Evolutionary conservation across 2,113 vertebrate genomes (phyloP).

Genomic region (Lepus europaeus): DNA sequence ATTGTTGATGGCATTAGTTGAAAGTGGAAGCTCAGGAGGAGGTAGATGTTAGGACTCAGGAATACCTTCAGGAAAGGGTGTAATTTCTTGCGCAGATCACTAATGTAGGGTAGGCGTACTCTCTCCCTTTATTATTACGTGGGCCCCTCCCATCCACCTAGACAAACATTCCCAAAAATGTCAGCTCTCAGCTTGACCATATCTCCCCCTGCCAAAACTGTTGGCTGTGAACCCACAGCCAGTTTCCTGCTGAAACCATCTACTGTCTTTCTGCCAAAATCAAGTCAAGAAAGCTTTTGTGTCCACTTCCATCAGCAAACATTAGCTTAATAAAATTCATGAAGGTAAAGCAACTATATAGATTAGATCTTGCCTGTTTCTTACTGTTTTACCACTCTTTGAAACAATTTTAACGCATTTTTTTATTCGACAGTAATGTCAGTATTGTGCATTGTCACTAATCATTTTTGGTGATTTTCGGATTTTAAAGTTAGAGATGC

Average conservation of each 20-base stretch:
- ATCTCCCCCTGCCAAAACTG: background rate
- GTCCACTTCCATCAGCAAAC: constrained; percentile 19
- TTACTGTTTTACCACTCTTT: background rate
- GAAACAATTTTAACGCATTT: background rate
- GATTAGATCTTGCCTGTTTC: background rate
- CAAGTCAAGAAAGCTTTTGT: constrained; percentile 15
- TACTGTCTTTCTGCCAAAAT: constrained; percentile 50
- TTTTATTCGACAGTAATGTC: background rate
- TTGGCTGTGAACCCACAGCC: constrained; percentile 36
- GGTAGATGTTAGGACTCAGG: background rate
- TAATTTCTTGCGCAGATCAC: background rate
- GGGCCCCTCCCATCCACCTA: background rate
- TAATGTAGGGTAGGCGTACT: background rate
- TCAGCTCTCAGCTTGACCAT: background rate
- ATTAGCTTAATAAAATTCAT: background rate
- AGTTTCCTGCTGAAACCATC: constrained; percentile 1
- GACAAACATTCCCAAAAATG: background rate
- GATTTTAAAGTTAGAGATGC: background rate
- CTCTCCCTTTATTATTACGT: background rate
- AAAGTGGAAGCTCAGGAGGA: background rate
- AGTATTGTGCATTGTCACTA: background rate
- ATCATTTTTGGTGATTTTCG: constrained; percentile 24
- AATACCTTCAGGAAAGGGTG: background rate
- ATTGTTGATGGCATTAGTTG: constrained; percentile 7
- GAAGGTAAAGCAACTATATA: background rate